Evolutionary conservation across 2,888 invertebrate species (phyloP).

Genomic region (Caenorhabditis virilis): DNA sequence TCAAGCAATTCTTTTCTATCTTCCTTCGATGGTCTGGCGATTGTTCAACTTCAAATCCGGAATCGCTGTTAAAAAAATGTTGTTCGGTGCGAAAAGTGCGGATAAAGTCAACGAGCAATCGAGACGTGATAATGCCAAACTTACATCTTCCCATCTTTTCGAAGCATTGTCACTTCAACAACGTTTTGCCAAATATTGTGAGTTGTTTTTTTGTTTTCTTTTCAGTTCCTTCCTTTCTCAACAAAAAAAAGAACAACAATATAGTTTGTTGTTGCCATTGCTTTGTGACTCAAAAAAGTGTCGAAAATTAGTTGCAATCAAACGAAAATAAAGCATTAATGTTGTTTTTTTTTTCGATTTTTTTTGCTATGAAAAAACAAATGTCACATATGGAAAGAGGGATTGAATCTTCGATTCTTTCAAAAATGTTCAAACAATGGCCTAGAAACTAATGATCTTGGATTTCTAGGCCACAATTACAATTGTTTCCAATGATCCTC

Average conservation of each 20-base stretch:
- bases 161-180: conserved; percentile 71
- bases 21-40: conserved; percentile 72
- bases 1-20: conserved; percentile 72
- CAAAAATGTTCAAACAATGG: too few relatives aligned
- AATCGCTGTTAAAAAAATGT: conserved; percentile 37
- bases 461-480: too few relatives aligned
- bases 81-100: conserved; percentile 69
- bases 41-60: conserved; percentile 70
- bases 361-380: too few relatives aligned
- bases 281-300: background rate
- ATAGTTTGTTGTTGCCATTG: background rate
- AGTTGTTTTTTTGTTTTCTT: conserved; percentile 6
- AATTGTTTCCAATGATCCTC: too few relatives aligned
- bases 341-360: too few relatives aligned
- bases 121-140: conserved; percentile 52
- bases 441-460: too few relatives aligned
- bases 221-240: background rate
- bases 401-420: too few relatives aligned
- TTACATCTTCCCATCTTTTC: conserved; percentile 71
- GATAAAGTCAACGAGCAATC: conserved; percentile 68
- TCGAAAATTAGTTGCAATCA: background rate
- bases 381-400: too few relatives aligned
- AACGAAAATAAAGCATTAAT: too few relatives aligned
- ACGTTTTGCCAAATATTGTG: conserved; percentile 63
- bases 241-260: background rate